These are phyloP conservation scores for Aurelia aurita DNA, from an alignment of 30 jellyfish, hydroid and myxozoan species.

Conservation along the genomic window DNA sequence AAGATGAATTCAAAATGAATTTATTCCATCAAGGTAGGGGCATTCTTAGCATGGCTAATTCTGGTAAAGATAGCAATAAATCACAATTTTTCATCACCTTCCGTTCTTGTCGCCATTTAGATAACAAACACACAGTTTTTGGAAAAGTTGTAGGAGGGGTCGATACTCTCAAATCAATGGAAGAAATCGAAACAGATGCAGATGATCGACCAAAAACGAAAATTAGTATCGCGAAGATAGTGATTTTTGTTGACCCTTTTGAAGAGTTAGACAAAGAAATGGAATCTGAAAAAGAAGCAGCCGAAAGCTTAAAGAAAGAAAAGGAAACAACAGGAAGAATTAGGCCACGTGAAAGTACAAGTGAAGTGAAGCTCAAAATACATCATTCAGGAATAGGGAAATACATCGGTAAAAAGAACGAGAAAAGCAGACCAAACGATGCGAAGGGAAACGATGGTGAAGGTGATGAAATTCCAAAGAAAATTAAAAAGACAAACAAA, in stretches of 20 bases:
- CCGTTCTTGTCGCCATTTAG: constrained; percentile 94
- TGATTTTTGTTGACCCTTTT: constrained; percentile 93
- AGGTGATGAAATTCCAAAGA: neutral
- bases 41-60: constrained; percentile 96
- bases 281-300: neutral
- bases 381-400: constrained; percentile 88
- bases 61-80: constrained; percentile 91
- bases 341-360: too few relatives aligned
- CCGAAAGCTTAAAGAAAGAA: constrained; percentile 20
- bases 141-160: constrained; percentile 99
- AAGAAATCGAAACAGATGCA: constrained; percentile 69
- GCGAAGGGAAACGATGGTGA: too few relatives aligned
- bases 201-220: constrained; percentile 80
- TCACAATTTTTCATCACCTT: constrained; percentile 97
- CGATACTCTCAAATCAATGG: constrained; percentile 78
- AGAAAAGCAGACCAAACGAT: neutral
- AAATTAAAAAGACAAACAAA: constrained; percentile 23
- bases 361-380: constrained; percentile 52
- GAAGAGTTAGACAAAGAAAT: constrained; percentile 93
- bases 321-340: constrained; percentile 25
- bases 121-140: constrained; percentile 88
- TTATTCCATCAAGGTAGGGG: constrained; percentile 98
- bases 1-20: constrained; percentile 90
- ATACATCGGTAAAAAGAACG: constrained; percentile 57
- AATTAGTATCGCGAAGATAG: constrained; percentile 51